A percentile compares a stretch with the other conserved stretches of the same genome.
Conservation (phyloP, 2,797 vertebrate species). For the Phrynocephalus guinanensis region DNA sequence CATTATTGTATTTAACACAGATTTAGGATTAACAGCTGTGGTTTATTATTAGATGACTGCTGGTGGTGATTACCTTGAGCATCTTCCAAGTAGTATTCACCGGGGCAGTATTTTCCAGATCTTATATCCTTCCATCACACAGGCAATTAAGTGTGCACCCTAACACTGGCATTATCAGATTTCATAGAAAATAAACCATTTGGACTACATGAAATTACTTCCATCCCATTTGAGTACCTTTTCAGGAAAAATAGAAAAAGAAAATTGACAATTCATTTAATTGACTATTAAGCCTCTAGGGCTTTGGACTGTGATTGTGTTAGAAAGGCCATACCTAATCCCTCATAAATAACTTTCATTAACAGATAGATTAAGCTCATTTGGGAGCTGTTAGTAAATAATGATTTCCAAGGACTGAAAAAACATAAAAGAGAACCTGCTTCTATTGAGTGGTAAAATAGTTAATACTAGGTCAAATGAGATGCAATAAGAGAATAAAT, state of each 20-base stretch:
- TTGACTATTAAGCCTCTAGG: not conserved
- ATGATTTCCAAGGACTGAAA: slow-evolving; percentile 4
- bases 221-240: slow-evolving; percentile 4
- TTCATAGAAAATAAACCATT: not conserved
- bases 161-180: not conserved
- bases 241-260: not conserved
- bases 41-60: not conserved
- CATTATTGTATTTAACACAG: not conserved
- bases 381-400: slow-evolving; percentile 6
- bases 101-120: not conserved
- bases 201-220: slow-evolving; percentile 32
- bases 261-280: slow-evolving; percentile 26
- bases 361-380: not conserved
- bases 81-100: not conserved
- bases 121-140: not conserved
- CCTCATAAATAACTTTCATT: slow-evolving; percentile 29
- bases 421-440: not conserved
- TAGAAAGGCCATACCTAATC: slow-evolving; percentile 33
- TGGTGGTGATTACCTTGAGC: not conserved
- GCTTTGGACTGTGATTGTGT: not conserved
- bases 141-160: not conserved
- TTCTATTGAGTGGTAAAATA: slow-evolving; percentile 12
- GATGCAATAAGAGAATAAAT: not conserved
- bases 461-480: slow-evolving; percentile 9
- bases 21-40: not conserved